Evolutionary conservation across 2,797 vertebrate species (phyloP), one percentile per base, ranked within the genome.

Genomic region (Gallinago solitaria): DNA sequence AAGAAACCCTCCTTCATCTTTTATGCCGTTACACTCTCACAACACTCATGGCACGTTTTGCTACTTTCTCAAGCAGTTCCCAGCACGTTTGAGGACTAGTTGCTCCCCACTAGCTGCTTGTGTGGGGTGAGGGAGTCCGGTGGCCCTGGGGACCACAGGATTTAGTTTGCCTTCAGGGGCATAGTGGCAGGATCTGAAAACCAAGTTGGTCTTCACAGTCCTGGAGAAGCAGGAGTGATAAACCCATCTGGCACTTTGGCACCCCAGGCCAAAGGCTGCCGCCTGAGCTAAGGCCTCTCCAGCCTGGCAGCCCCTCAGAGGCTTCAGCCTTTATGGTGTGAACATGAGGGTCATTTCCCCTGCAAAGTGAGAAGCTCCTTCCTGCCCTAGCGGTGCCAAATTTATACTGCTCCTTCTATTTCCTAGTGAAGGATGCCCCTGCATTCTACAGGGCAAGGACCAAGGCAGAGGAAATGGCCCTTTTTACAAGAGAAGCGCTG

Each of bases 81-180:
- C 32, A 64, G 24, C 17, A 33, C 13, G 14, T 81, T 88, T 83
- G 70, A 74, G 56, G 21, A 47, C 3, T 6, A 33, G 41, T 21
- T 3, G 3, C 47, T 92, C 56, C 47, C 20, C 1, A 0, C 32
- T 8, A 30, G 16, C 9, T 48, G 11, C 35, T 24, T 67, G 61
- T 3, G 1, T 33, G 41, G 35, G 27, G 16, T 6, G 2, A 73
- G 9, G 20, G 24, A 69, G 6, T 23, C 19, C 2, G 0, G 0
- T 27, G 41, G 19, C 51, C 23, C 27, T 1, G 3, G 39, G 7
- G 13, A 16, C 41, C 2, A 15, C 30, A 64, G 37, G 13, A 5
- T 80, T 83, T 50, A 16, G 3, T 67, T 81, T 84, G 27, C 23
- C 41, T 47, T 24, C 11, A 15, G 27, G 9, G 25, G 7, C 20